Evolutionary conservation across 2,113 vertebrate species (phyloP).

Genomic region (Entosphenus tridentatus): DNA sequence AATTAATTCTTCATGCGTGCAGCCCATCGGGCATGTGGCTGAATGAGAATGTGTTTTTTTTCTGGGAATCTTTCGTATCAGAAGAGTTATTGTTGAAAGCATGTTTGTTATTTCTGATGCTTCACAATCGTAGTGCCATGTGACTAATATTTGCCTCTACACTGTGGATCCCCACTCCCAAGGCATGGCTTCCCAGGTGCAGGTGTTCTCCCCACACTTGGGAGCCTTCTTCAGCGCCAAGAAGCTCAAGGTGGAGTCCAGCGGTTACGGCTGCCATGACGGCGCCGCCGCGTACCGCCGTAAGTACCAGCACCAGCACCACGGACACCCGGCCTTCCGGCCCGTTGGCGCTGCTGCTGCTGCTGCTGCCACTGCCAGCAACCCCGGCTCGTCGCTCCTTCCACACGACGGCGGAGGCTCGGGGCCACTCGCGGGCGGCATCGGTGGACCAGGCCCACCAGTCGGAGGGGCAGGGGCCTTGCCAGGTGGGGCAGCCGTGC

Average conservation of each 20-base stretch:
- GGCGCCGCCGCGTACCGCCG: constrained; percentile 41
- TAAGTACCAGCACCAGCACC: constrained; percentile 54
- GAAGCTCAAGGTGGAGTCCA: constrained; percentile 87
- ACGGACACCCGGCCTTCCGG: constrained; percentile 44
- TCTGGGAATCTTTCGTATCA: too few species aligned
- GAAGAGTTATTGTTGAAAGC: too few species aligned
- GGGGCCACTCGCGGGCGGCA: background rate
- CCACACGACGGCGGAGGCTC: constrained; percentile 12
- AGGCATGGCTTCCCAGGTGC: constrained; percentile 92
- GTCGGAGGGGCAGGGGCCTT: constrained; percentile 23
- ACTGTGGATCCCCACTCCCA: constrained; percentile 3
- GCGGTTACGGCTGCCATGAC: constrained; percentile 60
- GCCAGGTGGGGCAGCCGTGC: background rate
- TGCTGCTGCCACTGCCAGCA: constrained; percentile 33
- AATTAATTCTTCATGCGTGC: too few species aligned
- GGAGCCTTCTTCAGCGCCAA: constrained; percentile 85
- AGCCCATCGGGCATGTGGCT: too few species aligned
- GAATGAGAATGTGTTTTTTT: too few species aligned
- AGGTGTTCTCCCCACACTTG: constrained; percentile 84
- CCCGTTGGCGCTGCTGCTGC: constrained; percentile 26
- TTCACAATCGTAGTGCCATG: too few species aligned
- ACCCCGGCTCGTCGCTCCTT: constrained; percentile 38
- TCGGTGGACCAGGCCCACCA: constrained; percentile 47
- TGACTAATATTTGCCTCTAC: background rate
- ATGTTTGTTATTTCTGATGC: too few species aligned